These are phyloP conservation scores for Chromoteleia sp. DNA, from an alignment of 2,888 invertebrate species.

Conservation along the genomic window DNA sequence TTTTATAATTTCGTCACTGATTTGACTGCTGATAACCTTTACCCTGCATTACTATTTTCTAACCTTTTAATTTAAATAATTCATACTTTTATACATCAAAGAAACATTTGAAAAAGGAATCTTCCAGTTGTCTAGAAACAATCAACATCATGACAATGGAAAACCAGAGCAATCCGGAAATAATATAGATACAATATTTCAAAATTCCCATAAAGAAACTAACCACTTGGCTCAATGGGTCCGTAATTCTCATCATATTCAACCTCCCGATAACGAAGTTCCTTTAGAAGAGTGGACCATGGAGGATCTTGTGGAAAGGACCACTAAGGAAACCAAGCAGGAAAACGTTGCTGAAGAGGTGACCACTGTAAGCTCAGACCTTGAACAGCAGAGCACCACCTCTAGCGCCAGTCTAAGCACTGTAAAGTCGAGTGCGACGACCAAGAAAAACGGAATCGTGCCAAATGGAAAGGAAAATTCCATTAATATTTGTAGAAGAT, in stretches of 20 bases:
- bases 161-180: constrained; percentile 74
- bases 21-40: no score
- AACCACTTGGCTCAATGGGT: constrained; percentile 83
- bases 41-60: constrained; percentile 35
- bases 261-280: constrained; percentile 79
- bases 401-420: constrained; percentile 83
- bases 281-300: constrained; percentile 82
- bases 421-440: constrained; percentile 80
- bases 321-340: constrained; percentile 75
- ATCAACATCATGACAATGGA: constrained; percentile 62
- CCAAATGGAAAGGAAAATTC: constrained; percentile 78
- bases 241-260: constrained; percentile 82
- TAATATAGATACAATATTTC: constrained; percentile 74
- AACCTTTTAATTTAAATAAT: background rate
- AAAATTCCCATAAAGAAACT: constrained; percentile 74
- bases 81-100: constrained; percentile 48
- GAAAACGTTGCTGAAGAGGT: constrained; percentile 75
- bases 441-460: constrained; percentile 79
- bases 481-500: constrained; percentile 82
- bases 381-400: constrained; percentile 82
- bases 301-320: constrained; percentile 81
- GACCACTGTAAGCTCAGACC: constrained; percentile 78
- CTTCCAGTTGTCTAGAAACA: constrained; percentile 62
- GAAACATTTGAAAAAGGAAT: constrained; percentile 69
- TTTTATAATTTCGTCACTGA: no score